Conservation (phyloP, 2,888 invertebrate species). For the Steinernema scapterisci region DNA sequence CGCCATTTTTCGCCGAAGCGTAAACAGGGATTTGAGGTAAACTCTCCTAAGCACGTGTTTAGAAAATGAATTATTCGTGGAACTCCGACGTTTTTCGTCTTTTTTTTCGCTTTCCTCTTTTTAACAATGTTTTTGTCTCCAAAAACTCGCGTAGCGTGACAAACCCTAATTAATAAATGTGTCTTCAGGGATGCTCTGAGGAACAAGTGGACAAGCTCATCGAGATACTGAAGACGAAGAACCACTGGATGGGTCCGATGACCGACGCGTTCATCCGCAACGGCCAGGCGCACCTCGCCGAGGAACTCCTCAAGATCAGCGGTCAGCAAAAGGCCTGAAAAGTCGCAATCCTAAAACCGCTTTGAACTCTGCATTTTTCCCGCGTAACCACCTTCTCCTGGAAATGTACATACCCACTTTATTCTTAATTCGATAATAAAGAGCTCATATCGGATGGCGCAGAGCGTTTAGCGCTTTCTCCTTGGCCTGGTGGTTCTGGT, state of each 20-base stretch:
- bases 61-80: too few species aligned
- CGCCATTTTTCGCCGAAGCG: too few species aligned
- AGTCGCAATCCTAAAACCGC: not conserved
- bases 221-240: constrained; percentile 62
- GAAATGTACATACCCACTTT: constrained; percentile 17
- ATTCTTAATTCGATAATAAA: not conserved
- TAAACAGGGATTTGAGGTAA: too few species aligned
- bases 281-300: constrained; percentile 50
- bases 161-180: not conserved
- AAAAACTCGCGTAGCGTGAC: not conserved
- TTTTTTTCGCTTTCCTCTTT: too few species aligned
- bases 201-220: constrained; percentile 60
- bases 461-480: constrained; percentile 47
- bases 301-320: constrained; percentile 39
- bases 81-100: too few species aligned
- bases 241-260: constrained; percentile 61
- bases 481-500: constrained; percentile 55
- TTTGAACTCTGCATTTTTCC: not conserved
- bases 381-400: not conserved
- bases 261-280: constrained; percentile 62
- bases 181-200: constrained; percentile 46
- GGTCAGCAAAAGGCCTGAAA: not conserved
- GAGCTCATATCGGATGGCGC: constrained; percentile 2
- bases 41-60: too few species aligned
- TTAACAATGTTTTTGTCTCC: too few species aligned